Percentiles rank a stretch among this genome's conserved stretches.
phyloP scores from a whole-genome alignment of 2,113 vertebrate genomes.

The Dasypus novemcinctus region DNA sequence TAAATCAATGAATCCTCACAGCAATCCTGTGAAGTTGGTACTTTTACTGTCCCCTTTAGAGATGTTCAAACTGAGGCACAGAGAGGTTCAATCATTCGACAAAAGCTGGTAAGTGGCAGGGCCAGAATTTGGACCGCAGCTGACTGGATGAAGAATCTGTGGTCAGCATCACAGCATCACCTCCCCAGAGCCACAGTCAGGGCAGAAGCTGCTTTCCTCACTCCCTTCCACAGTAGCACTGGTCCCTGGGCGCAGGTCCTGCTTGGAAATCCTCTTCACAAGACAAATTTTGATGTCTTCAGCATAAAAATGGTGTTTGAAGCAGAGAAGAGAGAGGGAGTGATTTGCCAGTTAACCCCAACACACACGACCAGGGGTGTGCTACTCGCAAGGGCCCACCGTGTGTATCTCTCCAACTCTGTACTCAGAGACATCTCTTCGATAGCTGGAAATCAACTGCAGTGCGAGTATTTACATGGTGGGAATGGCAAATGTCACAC shows the following conservation, averaged over 20 bases:
- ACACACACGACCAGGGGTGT: background rate
- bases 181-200: background rate
- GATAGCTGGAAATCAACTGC: background rate
- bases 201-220: background rate
- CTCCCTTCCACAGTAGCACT: background rate
- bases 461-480: constrained; percentile 52
- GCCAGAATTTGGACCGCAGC: background rate
- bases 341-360: background rate
- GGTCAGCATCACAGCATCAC: background rate
- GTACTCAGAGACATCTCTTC: background rate
- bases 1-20: background rate
- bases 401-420: background rate
- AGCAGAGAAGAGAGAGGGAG: background rate
- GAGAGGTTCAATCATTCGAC: background rate
- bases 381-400: background rate
- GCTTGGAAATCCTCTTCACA: background rate
- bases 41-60: background rate
- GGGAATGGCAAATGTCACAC: constrained; percentile 34
- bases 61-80: background rate
- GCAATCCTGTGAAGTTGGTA: background rate
- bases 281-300: background rate
- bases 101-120: background rate
- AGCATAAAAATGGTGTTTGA: too few relatives aligned
- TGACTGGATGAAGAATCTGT: background rate
- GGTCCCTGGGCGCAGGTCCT: background rate